Base-by-base conservation (phyloP, 2,797 vertebrate genomes). In the Eulemur albifrons region DNA sequence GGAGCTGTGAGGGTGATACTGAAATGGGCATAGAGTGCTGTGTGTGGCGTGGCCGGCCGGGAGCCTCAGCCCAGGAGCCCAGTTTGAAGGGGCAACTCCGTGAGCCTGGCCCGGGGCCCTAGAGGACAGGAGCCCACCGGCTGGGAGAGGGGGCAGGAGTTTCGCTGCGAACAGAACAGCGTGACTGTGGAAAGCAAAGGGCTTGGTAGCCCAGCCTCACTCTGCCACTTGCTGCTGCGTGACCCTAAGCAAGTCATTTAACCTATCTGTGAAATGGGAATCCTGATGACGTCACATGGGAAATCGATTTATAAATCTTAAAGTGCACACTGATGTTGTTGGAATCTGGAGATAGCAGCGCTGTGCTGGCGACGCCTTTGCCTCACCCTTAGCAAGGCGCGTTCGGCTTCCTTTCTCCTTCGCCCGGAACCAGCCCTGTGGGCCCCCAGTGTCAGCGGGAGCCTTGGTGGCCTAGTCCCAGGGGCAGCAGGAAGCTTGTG, bases 241-340 rank as follows among this genome's bases (percentile, higher is more conserved):
- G 48, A n/a, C 61, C 32, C 50, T 70, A 40, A 23, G 45, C 7
- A 43, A 76, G 32, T 9, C 18, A 4, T 32, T 93, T 50, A 10
- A 18, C 35, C 54, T n/a, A 0, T 43, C 93, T 84, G 32, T 83
- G 30, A 92, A 54, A 63, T 9, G 38, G 67, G 61, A 52, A 12
- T 75, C 84, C 61, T n/a, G 40, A 87, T 14, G 23, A 32, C 54
- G 59, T 81, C 35, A 15, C 30, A 6, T 38, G 35, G 38, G 30
- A 88, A 72, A 38, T 69, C 2, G n/a, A 27, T 21, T 17, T 72
- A 5, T 35, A 50, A 67, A 21, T 73, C 57, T 75, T 59, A 69
- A 69, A 40, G 38, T 0, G 0, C 54, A 2, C 23, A 0, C 35
- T 1, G 54, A 38, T 23, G 4, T 2, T 15, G 10, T n/a, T 25